These are phyloP conservation scores for Diphyllodes magnificus DNA, from an alignment of 2,113 vertebrate species.

Conservation along the genomic window DNA sequence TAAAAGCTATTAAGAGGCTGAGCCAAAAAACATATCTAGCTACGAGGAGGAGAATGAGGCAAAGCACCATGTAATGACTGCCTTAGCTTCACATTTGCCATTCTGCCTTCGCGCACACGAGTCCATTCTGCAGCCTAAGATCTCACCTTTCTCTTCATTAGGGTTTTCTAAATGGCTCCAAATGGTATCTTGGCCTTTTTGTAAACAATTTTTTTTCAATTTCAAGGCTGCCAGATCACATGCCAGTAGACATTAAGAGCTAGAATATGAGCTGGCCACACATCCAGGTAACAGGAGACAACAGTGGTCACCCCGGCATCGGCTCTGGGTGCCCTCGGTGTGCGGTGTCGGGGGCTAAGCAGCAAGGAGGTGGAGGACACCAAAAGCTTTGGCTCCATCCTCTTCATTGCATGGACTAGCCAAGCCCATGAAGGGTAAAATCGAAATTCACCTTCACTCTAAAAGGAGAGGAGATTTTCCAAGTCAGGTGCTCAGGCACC, in stretches of 20 bases:
- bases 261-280: not conserved
- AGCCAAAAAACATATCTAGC: slow-evolving; percentile 42
- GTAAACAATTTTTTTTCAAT: not conserved
- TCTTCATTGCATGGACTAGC: not conserved
- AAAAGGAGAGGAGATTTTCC: not conserved
- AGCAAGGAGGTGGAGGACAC: not conserved
- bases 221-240: not conserved
- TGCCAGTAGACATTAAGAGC: not conserved
- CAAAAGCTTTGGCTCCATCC: not conserved
- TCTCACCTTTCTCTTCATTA: not conserved
- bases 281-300: not conserved
- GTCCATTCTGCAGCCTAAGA: not conserved
- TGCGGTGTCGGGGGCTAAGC: not conserved
- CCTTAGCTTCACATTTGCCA: slow-evolving; percentile 7
- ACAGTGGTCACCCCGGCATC: not conserved
- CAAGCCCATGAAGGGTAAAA: not conserved
- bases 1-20: slow-evolving; percentile 32
- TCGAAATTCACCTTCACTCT: not conserved
- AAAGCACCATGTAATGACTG: not conserved
- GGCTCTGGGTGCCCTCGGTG: fast-evolving
- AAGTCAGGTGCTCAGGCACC: not conserved
- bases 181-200: not conserved
- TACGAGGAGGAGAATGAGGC: not conserved
- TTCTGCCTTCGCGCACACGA: not conserved
- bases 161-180: not conserved